Evolutionary conservation across 2,797 vertebrate species (phyloP).

Genomic region (Florisuga fusca): DNA sequence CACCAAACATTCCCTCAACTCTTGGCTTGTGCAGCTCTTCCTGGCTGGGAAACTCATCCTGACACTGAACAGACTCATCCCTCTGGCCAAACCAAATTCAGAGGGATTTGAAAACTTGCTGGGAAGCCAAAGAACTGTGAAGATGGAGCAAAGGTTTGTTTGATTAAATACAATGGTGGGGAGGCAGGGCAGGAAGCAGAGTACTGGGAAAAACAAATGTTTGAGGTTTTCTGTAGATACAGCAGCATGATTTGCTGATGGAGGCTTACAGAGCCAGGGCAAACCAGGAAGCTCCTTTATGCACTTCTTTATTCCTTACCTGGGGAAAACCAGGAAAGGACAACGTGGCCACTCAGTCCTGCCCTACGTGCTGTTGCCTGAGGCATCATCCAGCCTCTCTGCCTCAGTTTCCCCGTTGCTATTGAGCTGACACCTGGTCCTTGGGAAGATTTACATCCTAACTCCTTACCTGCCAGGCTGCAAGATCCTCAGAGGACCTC

Average conservation of each 20-base stretch:
- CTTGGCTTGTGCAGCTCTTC: not conserved
- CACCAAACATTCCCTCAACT: not conserved
- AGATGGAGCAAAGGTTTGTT: conserved; percentile 54
- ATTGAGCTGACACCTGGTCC: accelerated
- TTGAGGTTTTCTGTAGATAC: not conserved
- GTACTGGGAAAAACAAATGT: conserved; percentile 27
- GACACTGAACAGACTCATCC: conserved; percentile 33
- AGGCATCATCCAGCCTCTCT: not conserved
- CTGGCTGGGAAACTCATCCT: conserved; percentile 18
- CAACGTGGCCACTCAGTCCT: accelerated
- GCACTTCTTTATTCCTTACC: not conserved
- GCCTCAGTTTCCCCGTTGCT: conserved; percentile 3
- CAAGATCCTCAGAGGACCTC: not conserved
- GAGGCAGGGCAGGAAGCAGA: conserved; percentile 1
- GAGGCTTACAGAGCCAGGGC: not conserved
- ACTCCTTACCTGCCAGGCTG: not conserved
- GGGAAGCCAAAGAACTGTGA: conserved; percentile 39
- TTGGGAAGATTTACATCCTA: not conserved
- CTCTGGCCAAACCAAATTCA: not conserved
- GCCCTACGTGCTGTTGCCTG: not conserved
- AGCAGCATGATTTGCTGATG: not conserved
- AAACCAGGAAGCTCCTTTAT: not conserved
- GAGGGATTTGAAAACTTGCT: conserved; percentile 4
- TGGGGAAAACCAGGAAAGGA: not conserved
- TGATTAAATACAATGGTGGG: not conserved